Base-by-base conservation (phyloP, 64 coral and sea anemone species). In the Porites lutea region DNA sequence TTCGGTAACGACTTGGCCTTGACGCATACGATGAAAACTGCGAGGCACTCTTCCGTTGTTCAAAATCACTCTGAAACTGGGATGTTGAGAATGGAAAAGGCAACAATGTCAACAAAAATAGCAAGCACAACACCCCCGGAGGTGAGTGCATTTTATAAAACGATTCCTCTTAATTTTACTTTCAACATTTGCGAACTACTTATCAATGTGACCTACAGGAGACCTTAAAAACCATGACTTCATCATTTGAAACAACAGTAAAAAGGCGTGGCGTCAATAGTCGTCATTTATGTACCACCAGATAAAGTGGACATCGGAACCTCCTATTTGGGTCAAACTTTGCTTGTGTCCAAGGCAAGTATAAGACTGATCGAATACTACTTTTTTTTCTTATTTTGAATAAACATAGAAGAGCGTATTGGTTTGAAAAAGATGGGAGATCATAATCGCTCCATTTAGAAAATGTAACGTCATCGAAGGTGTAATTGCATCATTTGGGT, bases 311-410 rank as follows among this genome's bases (percentile, higher is more conserved):
- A 50, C 50, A 11, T 8, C 75, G 21, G 52, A 15, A 53, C 51
- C 7, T 78, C 75, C 75, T 52, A 23, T 52, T 23, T 13, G 11
- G 23, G 75, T 78, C 75, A 78, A 78, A 6, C 19, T 78, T 78
- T 78, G 49, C 75, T 78, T 55, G 75, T 78, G 52, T 48, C 37
- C 14, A 18, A 16, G 73, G 51, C 45, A 48, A 48, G 73, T 48
- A 50, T 76, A 50, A 76, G 27, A 37, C 27, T 37, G 27, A 37
- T 37, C 27, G 27, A 37, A 37, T 37, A 37, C 27, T 37, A 37
- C 27, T 37, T 37, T 37, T 37, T 37, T 37, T 37, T 37, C 27
- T 1, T 37, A 37, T 37, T 37, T 37, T 37, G 27, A 37, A 37
- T 37, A 37, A 1, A 37, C 0, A 37, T 37, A 37, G 4, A 74